Percentiles rank a stretch among this genome's conserved stretches.
Conservation (phyloP, 2,113 vertebrate species). For the Hemibagrus wyckioides region DNA sequence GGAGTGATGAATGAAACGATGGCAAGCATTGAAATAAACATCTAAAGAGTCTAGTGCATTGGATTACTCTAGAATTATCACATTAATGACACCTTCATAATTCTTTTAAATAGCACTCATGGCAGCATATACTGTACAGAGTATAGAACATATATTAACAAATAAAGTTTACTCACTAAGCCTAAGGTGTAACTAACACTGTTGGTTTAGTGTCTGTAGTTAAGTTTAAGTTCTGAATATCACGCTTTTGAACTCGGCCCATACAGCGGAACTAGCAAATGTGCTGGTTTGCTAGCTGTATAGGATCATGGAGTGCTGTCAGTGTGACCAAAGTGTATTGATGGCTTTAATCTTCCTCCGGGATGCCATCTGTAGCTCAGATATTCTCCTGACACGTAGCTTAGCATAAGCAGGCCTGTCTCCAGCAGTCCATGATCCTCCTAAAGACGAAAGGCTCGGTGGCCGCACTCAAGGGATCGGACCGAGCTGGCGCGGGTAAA, state of each 20-base stretch:
- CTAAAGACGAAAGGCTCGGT: conserved; percentile 61
- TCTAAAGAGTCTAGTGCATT: neutral
- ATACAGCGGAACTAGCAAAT: neutral
- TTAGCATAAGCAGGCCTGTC: conserved; percentile 56
- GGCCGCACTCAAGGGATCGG: conserved; percentile 59
- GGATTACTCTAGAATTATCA: neutral
- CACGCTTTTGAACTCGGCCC: neutral
- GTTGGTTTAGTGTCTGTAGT: neutral
- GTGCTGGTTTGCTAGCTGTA: neutral
- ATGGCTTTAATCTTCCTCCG: neutral
- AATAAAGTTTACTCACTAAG: neutral
- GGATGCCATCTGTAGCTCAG: conserved; percentile 44
- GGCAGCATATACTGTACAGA: neutral
- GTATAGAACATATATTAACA: neutral
- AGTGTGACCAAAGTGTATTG: neutral
- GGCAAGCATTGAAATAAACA: neutral
- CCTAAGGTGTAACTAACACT: neutral
- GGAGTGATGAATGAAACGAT: neutral
- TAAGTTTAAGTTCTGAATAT: neutral
- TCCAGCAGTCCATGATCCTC: conserved; percentile 63
- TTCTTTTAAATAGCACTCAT: neutral
- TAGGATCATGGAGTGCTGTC: neutral
- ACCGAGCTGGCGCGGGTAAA: conserved; percentile 56
- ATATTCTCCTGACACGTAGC: conserved; percentile 57
- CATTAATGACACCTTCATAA: neutral